Percentiles rank a stretch among this genome's conserved stretches.
These are phyloP conservation scores for Bradypodion pumilum DNA, from an alignment of 2,797 vertebrate species.

Conservation along the genomic window DNA sequence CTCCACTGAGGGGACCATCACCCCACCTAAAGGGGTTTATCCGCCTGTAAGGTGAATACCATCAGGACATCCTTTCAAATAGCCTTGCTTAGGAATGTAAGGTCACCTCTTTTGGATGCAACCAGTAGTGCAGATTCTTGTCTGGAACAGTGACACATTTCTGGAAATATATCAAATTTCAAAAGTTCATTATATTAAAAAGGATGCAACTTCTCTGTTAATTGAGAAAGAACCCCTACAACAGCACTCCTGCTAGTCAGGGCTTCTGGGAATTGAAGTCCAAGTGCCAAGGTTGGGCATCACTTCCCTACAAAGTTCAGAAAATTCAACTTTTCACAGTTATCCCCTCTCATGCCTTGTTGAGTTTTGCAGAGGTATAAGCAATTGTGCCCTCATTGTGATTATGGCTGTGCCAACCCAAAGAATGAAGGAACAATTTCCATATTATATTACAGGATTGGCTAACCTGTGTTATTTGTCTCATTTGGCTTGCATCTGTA, in stretches of 20 bases:
- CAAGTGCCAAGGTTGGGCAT: too few species aligned
- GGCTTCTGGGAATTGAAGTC: too few species aligned
- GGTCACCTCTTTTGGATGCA: neutral
- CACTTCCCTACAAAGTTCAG: neutral
- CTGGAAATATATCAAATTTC: neutral
- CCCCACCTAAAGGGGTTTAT: too few species aligned
- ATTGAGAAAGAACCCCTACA: neutral
- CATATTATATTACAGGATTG: constrained; percentile 31
- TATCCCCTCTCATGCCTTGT: neutral
- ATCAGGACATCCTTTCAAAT: neutral
- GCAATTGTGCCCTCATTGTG: neutral
- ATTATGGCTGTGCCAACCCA: neutral
- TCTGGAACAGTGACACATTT: neutral
- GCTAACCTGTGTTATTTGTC: neutral
- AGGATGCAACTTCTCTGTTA: neutral
- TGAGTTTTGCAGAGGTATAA: neutral
- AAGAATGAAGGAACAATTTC: constrained; percentile 5
- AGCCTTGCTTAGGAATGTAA: neutral
- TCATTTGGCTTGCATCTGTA: neutral
- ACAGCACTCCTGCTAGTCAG: too few species aligned
- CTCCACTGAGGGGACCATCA: too few species aligned
- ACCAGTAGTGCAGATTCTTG: neutral
- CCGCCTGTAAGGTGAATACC: too few species aligned
- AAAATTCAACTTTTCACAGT: constrained; percentile 16
- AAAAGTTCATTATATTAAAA: neutral